These are phyloP conservation scores for Neodiprion virginianus DNA, from an alignment of 1,140 invertebrate genomes.

Conservation along the genomic window DNA sequence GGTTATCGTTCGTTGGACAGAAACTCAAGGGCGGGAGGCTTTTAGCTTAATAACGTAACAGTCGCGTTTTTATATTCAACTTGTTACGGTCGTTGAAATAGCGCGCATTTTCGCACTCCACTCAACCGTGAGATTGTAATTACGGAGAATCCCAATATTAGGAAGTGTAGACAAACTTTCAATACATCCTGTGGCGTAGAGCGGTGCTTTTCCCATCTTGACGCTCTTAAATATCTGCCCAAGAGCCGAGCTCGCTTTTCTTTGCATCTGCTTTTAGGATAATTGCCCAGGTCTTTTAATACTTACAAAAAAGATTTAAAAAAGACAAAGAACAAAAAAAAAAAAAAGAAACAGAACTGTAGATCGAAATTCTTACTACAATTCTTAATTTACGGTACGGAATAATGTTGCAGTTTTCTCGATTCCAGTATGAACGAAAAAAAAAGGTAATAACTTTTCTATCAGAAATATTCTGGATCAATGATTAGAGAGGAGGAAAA, in stretches of 20 bases:
- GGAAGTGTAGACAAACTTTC: slow-evolving; percentile 21
- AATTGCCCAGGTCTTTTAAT: neutral
- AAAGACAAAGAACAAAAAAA: neutral
- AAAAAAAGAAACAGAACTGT: neutral
- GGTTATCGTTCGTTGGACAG: neutral
- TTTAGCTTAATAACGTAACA: slow-evolving; percentile 40
- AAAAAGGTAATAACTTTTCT: too few relatives aligned
- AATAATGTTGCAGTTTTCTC: neutral
- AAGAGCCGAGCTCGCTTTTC: neutral
- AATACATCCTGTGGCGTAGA: slow-evolving; percentile 10
- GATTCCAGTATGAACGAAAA: too few relatives aligned
- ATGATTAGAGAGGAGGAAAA: neutral
- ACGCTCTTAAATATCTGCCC: neutral
- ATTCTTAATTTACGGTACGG: neutral
- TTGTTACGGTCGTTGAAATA: neutral
- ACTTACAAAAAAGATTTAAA: neutral
- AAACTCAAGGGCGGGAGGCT: slow-evolving; percentile 25
- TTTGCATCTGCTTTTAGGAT: neutral
- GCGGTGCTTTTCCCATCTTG: neutral
- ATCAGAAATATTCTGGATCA: too few relatives aligned
- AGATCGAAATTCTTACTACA: neutral
- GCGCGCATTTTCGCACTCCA: neutral
- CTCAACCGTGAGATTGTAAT: slow-evolving; percentile 24
- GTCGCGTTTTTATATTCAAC: slow-evolving; percentile 2
- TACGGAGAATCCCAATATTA: slow-evolving; percentile 36